phyloP scores from a whole-genome alignment of 37 sponge, comb jelly and placozoan species.

The Oopsacas minuta region DNA sequence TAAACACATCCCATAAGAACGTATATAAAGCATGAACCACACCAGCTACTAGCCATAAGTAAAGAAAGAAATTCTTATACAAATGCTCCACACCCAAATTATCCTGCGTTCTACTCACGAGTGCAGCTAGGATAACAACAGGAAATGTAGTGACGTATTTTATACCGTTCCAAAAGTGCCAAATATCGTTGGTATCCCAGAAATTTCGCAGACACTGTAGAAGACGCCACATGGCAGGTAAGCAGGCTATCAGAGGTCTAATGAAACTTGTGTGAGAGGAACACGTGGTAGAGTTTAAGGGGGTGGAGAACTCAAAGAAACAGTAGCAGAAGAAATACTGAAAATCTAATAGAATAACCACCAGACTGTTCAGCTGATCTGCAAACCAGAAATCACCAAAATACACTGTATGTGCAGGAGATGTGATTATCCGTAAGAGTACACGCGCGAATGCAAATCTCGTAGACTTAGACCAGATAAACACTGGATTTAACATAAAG shows the following conservation, averaged over 20 bases:
- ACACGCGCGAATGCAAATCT: slow-evolving; percentile 3
- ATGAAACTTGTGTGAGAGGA: slow-evolving; percentile 34
- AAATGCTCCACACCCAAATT: neutral
- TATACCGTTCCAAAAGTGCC: slow-evolving; percentile 80
- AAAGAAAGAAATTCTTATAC: slow-evolving; percentile 25
- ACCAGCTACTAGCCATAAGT: slow-evolving; percentile 48
- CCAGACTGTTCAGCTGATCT: slow-evolving; percentile 79
- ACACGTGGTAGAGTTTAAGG: slow-evolving; percentile 28
- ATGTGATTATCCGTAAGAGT: slow-evolving; percentile 32
- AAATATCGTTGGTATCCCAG: slow-evolving; percentile 39
- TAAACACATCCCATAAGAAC: slow-evolving; percentile 76
- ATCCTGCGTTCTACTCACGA: slow-evolving; percentile 23
- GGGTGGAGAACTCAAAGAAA: slow-evolving; percentile 18
- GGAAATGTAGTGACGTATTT: slow-evolving; percentile 77
- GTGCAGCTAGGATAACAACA: slow-evolving; percentile 60
- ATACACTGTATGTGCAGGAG: slow-evolving; percentile 55
- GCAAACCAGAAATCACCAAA: slow-evolving; percentile 91
- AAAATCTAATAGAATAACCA: slow-evolving; percentile 59
- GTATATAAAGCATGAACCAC: slow-evolving; percentile 61
- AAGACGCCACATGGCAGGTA: slow-evolving; percentile 83
- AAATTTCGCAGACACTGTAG: slow-evolving; percentile 79
- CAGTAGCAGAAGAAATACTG: slow-evolving; percentile 60
- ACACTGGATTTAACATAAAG: neutral
- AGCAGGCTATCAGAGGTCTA: slow-evolving; percentile 44
- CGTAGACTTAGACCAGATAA: slow-evolving; percentile 7